Evolutionary conservation across 2,797 vertebrate genomes (phyloP), one percentile per base, ranked within the genome.

Genomic region (Setipinna tenuifilis): DNA sequence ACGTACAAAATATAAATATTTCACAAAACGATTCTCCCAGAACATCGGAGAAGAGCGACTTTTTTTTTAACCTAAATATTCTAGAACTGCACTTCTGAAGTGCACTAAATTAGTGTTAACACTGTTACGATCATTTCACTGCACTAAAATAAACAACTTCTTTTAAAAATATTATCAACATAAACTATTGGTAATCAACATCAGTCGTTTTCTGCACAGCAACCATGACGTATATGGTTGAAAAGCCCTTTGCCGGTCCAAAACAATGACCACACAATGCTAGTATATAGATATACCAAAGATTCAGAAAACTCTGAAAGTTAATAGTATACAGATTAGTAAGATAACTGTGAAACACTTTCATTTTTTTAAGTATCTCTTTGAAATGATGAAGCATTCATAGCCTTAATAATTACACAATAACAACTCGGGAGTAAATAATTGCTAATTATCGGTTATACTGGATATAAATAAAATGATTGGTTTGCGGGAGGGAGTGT

Each of bases 21-120:
- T 83, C 84, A 62, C 59, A 17, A 2, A 82, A 58, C 71, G 58
- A 82, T 83, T 71, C 90, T 92, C 92, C 90, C 89, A 83, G 10
- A 90, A 89, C 85, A 86, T 91, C 59, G 85, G 89, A 88, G 90
- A 85, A 90, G 65, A 81, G 85, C 88, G 86, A 87, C 17, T 35
- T 31, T 17, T 11, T 31, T 16, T 44, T 41, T 21, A 89, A 85
- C 85, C 71, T 87, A 62, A 89, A 84, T 88, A 90, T 28, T 10
- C 61, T 87, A 90, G 86, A 46, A 85, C 85, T 90, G 91, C 92
- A 93, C 92, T 92, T 92, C 87, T 92, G 89, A 94, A 94, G 92
- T 94, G 91, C 91, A 93, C 92, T 90, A 90, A 92, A 91, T 86
- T 50, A 85, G 87, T 88, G 87, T 89, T 86, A 90, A 91, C 82